A percentile compares a stretch with the other conserved stretches of the same genome.
Conservation (phyloP, 2,888 invertebrate species). For the Patella depressa region DNA sequence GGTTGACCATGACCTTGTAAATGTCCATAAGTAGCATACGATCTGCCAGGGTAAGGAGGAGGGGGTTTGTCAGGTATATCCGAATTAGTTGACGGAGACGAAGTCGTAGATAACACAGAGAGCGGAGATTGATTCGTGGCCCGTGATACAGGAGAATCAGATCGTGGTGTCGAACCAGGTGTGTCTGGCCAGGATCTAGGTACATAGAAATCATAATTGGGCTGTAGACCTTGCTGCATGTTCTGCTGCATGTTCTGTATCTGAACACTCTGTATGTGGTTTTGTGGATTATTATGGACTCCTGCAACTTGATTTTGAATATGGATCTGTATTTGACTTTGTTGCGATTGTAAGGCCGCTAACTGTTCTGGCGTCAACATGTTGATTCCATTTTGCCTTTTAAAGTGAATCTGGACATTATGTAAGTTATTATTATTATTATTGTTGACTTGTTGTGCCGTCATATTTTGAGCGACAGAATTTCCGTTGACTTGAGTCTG, state of each 20-base stretch:
- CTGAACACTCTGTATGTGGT: conserved; percentile 37
- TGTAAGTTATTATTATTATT: conserved; percentile 22
- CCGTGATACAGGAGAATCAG: conserved; percentile 67
- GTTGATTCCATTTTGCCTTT: conserved; percentile 31
- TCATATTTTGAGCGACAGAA: conserved; percentile 44
- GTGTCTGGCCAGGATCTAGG: conserved; percentile 47
- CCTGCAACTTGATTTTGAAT: conserved; percentile 32
- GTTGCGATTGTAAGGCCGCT: conserved; percentile 53
- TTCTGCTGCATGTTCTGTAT: conserved; percentile 23
- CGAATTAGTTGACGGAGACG: conserved; percentile 70
- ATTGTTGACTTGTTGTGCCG: conserved; percentile 20
- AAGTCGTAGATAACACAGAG: conserved; percentile 67
- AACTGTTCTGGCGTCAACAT: conserved; percentile 73
- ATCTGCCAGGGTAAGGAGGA: conserved; percentile 65
- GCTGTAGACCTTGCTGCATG: conserved; percentile 8
- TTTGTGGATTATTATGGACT: conserved; percentile 26
- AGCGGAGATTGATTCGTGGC: conserved; percentile 69
- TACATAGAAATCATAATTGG: conserved; percentile 32
- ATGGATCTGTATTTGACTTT: conserved; percentile 37
- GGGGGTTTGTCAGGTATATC: conserved; percentile 69
- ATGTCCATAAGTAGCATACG: conserved; percentile 28
- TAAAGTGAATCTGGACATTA: neutral
- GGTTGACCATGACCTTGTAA: conserved; percentile 40
- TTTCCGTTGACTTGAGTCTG: conserved; percentile 59
- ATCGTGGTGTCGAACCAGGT: conserved; percentile 60